Evolutionary conservation across 2,888 invertebrate species (phyloP), one percentile per base, ranked within the genome.

Genomic region (Drosophila lutescens): DNA sequence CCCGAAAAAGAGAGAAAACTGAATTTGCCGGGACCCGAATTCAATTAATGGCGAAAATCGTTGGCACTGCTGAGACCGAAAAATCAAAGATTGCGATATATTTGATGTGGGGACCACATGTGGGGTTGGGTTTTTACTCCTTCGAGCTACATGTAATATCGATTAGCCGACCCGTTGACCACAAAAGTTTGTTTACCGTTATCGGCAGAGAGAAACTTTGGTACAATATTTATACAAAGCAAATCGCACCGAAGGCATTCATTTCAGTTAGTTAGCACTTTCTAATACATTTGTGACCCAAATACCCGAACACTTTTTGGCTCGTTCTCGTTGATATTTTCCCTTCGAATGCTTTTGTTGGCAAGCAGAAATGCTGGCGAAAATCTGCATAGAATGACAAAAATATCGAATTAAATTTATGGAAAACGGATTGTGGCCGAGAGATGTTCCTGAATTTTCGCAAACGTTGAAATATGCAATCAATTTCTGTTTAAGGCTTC

Each of bases 261-360:
- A 46, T 51, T 68, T 58, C 67, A 46, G 59, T 70, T 68, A 76
- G 83, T 74, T 71, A 79, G 77, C 82, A 74, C 76, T 78, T 74
- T 76, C 83, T 75, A 77, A 83, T 83, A 77, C 77, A 77, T 71
- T 78, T 77, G 68, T 83, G 86, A 80, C 88, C 84, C 76, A 72
- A 65, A 84, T 78, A 50, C 40, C 51, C 51, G 10, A 10, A 50
- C 43, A 44, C 51, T 55, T 65, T 79, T 85, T 82, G 79, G 82
- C 85, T 71, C 58, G 26, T 40, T 49, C 54, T 32, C 41, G 56
- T 34, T 4, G 32, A 41, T 6, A 41, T 12, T 41, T 20, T 23
- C 8, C 15, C 4, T 13, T 26, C 26, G 26, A 26, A 2, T 40
- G 10, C 26, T 34, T 47, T 41, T 23, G 41, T 34, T 60, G 56